A percentile compares a stretch with the other conserved stretches of the same genome.
phyloP scores from a whole-genome alignment of 1,140 invertebrate species.

The Helicoverpa armigera region DNA sequence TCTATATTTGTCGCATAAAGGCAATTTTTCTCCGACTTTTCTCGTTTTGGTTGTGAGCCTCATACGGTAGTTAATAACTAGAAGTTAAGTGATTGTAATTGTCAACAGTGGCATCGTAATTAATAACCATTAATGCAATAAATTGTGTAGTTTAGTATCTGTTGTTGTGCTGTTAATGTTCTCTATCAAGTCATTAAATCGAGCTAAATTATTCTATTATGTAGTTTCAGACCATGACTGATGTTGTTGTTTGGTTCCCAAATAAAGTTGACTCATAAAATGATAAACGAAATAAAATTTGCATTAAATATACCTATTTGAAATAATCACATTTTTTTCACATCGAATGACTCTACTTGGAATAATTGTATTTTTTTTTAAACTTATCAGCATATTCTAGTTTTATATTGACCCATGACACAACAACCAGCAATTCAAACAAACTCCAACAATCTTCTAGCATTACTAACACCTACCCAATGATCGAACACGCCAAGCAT shows the following conservation, averaged over 20 bases:
- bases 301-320: too few species aligned
- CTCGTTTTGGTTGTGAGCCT: neutral
- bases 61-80: constrained; percentile 8
- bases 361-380: too few species aligned
- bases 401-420: neutral
- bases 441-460: neutral
- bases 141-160: neutral
- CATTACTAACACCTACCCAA: constrained; percentile 28
- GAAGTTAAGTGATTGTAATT: neutral
- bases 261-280: too few species aligned
- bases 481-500: constrained; percentile 28
- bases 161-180: neutral
- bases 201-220: neutral
- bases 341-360: too few species aligned
- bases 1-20: constrained; percentile 11
- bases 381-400: neutral
- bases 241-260: too few species aligned
- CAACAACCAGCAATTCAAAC: neutral
- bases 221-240: neutral
- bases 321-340: too few species aligned
- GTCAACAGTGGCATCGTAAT: constrained; percentile 32
- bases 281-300: too few species aligned
- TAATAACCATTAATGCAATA: neutral
- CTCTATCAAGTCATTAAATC: neutral
- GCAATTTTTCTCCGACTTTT: neutral